Conservation (phyloP, 2,113 vertebrate species). For the Leuciscus idus region DNA sequence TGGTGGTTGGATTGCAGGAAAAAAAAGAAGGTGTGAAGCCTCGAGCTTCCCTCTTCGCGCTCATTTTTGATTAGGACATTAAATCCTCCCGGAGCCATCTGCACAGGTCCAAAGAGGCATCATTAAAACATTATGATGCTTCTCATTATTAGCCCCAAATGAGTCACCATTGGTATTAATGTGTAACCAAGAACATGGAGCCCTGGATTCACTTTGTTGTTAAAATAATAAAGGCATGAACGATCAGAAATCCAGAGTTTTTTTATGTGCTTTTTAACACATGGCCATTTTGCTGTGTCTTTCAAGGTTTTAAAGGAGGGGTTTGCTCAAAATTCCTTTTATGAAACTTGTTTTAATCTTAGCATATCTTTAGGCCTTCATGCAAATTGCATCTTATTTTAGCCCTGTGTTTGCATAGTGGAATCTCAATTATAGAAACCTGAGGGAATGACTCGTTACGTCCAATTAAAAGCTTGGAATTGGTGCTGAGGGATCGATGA, state of each 20-base stretch:
- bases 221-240: slow-evolving; percentile 21
- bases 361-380: slow-evolving; percentile 2
- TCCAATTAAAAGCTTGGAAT: not conserved
- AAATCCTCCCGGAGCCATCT: slow-evolving; percentile 44
- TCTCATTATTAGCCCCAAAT: slow-evolving; percentile 47
- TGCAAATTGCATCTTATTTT: not conserved
- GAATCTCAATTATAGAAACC: not conserved
- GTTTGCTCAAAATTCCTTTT: not conserved
- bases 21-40: not conserved
- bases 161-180: slow-evolving; percentile 42
- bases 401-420: not conserved
- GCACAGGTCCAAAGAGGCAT: slow-evolving; percentile 44
- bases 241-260: not conserved
- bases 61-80: slow-evolving; percentile 46
- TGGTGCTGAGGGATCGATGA: not conserved
- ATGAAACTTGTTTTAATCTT: not conserved
- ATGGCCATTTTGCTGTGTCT: not conserved
- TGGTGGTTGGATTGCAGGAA: not conserved
- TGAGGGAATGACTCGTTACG: not conserved
- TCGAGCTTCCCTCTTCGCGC: slow-evolving; percentile 31
- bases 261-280: not conserved
- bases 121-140: slow-evolving; percentile 55
- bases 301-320: not conserved
- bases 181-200: slow-evolving; percentile 31
- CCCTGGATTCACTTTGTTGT: slow-evolving; percentile 19